These are phyloP conservation scores for Ormyrus nitidulus DNA, from an alignment of 2,888 invertebrate genomes.

Conservation along the genomic window DNA sequence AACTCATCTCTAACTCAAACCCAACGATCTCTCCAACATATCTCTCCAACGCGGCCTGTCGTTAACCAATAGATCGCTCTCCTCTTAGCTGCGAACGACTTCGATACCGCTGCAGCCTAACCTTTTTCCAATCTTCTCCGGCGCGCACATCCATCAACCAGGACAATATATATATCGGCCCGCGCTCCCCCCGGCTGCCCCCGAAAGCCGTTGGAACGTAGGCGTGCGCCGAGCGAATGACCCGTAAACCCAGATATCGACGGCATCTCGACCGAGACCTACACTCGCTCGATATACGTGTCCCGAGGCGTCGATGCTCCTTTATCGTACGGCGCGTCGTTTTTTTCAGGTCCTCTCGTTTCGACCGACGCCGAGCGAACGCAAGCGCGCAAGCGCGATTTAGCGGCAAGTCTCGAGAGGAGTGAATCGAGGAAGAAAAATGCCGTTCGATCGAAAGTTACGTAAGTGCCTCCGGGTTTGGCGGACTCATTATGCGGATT, in stretches of 20 bases:
- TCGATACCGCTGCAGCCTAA: no score
- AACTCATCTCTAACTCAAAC: no score
- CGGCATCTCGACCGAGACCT: constrained; percentile 34
- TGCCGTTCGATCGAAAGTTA: background rate
- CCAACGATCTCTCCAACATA: no score
- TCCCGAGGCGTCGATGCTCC: background rate
- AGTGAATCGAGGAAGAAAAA: background rate
- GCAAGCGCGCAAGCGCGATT: no score
- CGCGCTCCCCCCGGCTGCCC: background rate
- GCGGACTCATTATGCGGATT: background rate
- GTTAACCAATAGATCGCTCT: no score
- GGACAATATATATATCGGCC: no score
- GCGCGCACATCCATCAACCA: background rate
- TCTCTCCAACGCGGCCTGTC: no score
- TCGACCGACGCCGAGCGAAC: background rate
- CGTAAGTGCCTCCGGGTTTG: background rate
- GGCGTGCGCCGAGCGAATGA: constrained; percentile 7
- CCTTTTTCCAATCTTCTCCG: no score
- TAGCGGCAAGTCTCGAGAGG: no score
- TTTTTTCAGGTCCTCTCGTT: background rate
- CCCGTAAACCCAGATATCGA: constrained; percentile 50
- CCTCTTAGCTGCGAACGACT: no score
- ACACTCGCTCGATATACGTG: constrained; percentile 1
- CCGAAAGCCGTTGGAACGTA: constrained; percentile 16
- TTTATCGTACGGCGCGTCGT: background rate